Evolutionary conservation across 2,797 vertebrate genomes (phyloP).

Genomic region (Lerista edwardsae): DNA sequence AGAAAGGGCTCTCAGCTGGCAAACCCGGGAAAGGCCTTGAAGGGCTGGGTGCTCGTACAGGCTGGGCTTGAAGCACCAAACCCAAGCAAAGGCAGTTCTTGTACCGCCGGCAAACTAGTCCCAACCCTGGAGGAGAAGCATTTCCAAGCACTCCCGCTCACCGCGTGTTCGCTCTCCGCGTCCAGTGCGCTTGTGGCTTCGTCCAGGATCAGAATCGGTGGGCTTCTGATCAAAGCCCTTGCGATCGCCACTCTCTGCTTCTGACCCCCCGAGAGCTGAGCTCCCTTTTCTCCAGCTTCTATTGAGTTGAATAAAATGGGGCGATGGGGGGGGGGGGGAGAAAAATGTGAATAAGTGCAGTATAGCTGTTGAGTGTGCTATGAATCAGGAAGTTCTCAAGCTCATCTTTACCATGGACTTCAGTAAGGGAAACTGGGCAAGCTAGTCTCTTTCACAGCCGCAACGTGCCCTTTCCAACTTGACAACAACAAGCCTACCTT

Average conservation of each 20-base stretch:
- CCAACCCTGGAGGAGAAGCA: not conserved
- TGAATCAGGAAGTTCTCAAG: not conserved
- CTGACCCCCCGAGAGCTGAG: constrained; percentile 94
- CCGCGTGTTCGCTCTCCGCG: constrained; percentile 91
- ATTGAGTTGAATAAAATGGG: constrained; percentile 19
- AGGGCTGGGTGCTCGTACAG: too few species aligned
- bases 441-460: not conserved
- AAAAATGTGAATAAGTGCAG: not conserved
- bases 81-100: not conserved
- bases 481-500: too few species aligned
- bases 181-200: constrained; percentile 96
- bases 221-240: constrained; percentile 89
- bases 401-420: not conserved
- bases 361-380: not conserved
- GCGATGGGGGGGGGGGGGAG: too few species aligned
- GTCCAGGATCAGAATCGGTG: constrained; percentile 90
- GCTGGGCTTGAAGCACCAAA: not conserved
- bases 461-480: too few species aligned
- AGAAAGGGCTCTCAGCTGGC: not conserved
- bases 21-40: not conserved
- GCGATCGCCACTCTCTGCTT: constrained; percentile 96
- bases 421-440: not conserved
- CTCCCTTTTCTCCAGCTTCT: constrained; percentile 93
- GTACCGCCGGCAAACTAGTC: not conserved
- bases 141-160: constrained; percentile 65